These are phyloP conservation scores for Blastobasis adustella DNA, from an alignment of 2,888 invertebrate species.

Conservation along the genomic window DNA sequence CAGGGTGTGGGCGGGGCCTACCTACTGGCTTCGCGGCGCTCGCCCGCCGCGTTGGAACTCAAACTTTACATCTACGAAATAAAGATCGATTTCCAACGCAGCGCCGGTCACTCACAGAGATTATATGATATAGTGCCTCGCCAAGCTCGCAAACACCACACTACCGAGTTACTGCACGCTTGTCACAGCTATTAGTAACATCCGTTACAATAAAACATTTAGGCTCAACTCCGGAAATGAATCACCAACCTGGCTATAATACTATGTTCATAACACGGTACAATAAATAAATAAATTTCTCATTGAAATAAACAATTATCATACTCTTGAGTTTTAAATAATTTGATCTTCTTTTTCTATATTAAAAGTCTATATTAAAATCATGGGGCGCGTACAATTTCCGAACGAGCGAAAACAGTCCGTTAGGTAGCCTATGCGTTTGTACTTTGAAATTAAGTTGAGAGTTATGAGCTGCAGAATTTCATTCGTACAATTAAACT, in stretches of 20 bases:
- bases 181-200: no score
- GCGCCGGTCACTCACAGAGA: conserved; percentile 23
- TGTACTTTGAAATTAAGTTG: conserved; percentile 70
- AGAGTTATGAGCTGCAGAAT: conserved; percentile 55
- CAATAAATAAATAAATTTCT: conserved; percentile 60
- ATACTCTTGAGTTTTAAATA: conserved; percentile 51
- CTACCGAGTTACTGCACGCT: no score
- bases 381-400: conserved; percentile 42
- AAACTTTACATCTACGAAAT: no score
- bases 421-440: conserved; percentile 54
- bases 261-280: conserved; percentile 45
- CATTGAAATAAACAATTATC: conserved; percentile 50
- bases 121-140: neutral
- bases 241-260: conserved; percentile 43
- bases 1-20: no score
- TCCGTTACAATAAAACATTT: no score
- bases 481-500: conserved; percentile 55
- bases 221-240: conserved; percentile 27
- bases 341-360: conserved; percentile 46
- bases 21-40: no score
- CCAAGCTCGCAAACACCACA: no score
- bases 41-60: no score
- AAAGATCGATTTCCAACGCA: no score
- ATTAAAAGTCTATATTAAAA: conserved; percentile 38
- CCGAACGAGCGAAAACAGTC: conserved; percentile 44